Conservation (phyloP, 1,140 invertebrate species). For the Caerostris extrusa region DNA sequence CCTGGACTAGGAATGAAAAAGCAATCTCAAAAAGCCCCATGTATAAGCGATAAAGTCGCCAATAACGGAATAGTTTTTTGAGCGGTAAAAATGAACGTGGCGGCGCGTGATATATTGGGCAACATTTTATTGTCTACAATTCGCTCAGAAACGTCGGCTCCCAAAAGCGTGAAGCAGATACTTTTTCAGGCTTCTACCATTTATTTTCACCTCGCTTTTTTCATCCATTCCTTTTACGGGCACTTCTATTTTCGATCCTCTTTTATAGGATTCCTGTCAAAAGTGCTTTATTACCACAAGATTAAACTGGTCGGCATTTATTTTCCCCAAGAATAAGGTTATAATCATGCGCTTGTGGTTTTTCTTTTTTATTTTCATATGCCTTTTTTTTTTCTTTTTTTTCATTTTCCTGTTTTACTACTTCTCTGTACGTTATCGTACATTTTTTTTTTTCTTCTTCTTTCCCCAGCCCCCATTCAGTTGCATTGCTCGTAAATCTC, state of each 20-base stretch:
- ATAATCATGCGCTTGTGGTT: conserved; percentile 74
- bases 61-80: conserved; percentile 41
- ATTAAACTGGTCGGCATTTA: conserved; percentile 76
- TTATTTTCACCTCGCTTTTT: conserved; percentile 67
- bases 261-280: conserved; percentile 77
- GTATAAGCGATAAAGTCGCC: conserved; percentile 63
- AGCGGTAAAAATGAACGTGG: conserved; percentile 42
- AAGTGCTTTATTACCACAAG: conserved; percentile 77
- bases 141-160: conserved; percentile 63
- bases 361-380: conserved; percentile 25
- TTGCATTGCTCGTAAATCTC: conserved; percentile 69
- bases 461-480: neutral
- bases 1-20: neutral
- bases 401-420: conserved; percentile 64
- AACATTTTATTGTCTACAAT: conserved; percentile 77
- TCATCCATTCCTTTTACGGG: conserved; percentile 64
- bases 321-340: conserved; percentile 76
- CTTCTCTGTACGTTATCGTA: conserved; percentile 71
- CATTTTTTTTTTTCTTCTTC: conserved; percentile 45
- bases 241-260: conserved; percentile 76
- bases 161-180: conserved; percentile 73
- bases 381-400: conserved; percentile 34
- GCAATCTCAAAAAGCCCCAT: neutral
- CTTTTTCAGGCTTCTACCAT: conserved; percentile 73
- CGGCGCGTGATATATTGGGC: conserved; percentile 68